Evolutionary conservation across 2,888 invertebrate genomes (phyloP), one percentile per base, ranked within the genome.

Genomic region (Auanema freiburgensis): DNA sequence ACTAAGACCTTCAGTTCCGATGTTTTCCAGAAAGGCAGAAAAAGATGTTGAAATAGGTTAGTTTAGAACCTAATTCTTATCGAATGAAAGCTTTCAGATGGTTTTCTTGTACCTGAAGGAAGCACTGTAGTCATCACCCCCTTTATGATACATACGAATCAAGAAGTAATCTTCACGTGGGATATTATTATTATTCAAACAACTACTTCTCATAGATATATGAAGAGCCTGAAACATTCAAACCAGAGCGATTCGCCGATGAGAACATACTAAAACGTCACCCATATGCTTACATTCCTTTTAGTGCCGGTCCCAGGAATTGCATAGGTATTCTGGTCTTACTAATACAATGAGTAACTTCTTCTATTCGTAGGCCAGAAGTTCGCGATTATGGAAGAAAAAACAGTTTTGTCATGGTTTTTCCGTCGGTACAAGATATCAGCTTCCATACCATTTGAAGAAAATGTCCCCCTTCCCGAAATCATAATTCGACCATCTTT

Each of bases 271-370:
- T 66, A 1, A 76, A 77, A 16, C 74, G 86, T 42, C 85, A 86
- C 69, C 84, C 87, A 0, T 86, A 78, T 76, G 79, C 85, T n/a
- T 87, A 83, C 72, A 80, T 87, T 24, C 86, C 86, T 1, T 86
- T 86, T 78, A 86, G 86, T 23, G 87, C 86, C 42, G 86, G 87
- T 12, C 79, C 83, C 0, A 77, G 87, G 18, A 86, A 87, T 72
- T 86, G 86, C 67, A 86, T 86, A 41, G 86, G 78, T 72, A 21
- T 12, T n/a, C n/a, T n/a, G n/a, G n/a, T n/a, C n/a, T n/a, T n/a
- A n/a, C n/a, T n/a, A n/a, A n/a, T n/a, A n/a, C n/a, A n/a, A n/a
- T n/a, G n/a, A n/a, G n/a, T n/a, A n/a, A n/a, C n/a, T n/a, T n/a
- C n/a, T n/a, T n/a, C n/a, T n/a, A n/a, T n/a, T n/a, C n/a, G n/a